Conservation (phyloP, 2,888 invertebrate genomes). For the Melipona bicolor region DNA sequence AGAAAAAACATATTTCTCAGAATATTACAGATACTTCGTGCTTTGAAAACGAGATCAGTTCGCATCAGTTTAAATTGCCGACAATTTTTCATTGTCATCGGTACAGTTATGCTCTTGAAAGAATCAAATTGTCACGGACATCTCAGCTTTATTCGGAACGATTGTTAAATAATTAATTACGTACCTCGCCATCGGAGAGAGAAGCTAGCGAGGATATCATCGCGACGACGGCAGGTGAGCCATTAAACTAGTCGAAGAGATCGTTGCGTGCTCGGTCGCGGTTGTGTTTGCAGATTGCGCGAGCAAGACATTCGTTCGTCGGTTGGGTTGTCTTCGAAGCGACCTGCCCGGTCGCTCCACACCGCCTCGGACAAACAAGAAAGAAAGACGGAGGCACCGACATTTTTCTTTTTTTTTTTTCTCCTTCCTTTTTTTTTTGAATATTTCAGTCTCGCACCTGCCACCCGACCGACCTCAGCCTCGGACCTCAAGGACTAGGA, state of each 20-base stretch:
- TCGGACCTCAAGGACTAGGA: conserved; percentile 73
- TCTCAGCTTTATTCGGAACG: too few species aligned
- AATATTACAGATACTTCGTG: too few species aligned
- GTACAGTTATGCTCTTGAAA: too few species aligned
- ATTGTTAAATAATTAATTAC: too few species aligned
- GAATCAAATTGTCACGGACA: too few species aligned
- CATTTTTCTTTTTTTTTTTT: background rate
- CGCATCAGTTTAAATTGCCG: too few species aligned
- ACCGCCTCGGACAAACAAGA: background rate
- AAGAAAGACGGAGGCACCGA: background rate
- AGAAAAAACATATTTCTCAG: too few species aligned
- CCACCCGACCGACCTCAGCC: conserved; percentile 59
- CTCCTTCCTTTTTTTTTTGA: conserved; percentile 58
- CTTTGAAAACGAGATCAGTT: too few species aligned
- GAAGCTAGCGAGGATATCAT: conserved; percentile 42
- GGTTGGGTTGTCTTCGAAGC: conserved; percentile 24
- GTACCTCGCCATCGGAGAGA: background rate
- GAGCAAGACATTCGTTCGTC: conserved; percentile 53
- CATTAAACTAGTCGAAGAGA: conserved; percentile 70
- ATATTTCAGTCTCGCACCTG: conserved; percentile 75
- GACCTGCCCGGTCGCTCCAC: conserved; percentile 48
- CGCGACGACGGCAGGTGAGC: conserved; percentile 73
- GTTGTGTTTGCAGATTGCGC: conserved; percentile 68
- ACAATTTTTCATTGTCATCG: too few species aligned
- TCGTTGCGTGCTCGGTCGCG: conserved; percentile 67